Base-by-base conservation (phyloP, 2,888 invertebrate species). In the Automeris io region DNA sequence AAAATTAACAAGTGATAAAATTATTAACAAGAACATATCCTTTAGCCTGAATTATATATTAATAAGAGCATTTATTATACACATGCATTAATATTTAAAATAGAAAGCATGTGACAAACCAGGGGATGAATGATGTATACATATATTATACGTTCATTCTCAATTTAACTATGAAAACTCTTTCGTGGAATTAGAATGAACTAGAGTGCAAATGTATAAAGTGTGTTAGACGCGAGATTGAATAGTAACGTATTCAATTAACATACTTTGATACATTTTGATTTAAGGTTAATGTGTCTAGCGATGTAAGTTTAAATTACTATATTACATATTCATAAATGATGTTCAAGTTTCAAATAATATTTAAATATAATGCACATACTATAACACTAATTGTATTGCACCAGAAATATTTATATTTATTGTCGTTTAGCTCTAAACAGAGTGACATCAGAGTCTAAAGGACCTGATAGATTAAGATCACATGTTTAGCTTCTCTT, bases 11-110 rank as follows among this genome's bases (percentile, higher is more conserved):
- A 70, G 80, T 79, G 80, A 79, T 82, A 81, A 59, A 57, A 62
- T 55, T 68, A 73, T 71, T 82, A 82, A 63, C 65, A 66, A 79
- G 78, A 76, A 85, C 85, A 85, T 85, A 85, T 83, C 85, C 74
- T 61, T 60, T 80, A 76, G 80, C 72, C 79, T 82, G 75, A 77
- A 65, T 58, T 61, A 65, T 46, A 47, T 66, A 64, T 63, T 46
- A 59, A 49, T 67, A 60, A 68, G 59, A 55, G 49, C 59, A 44
- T 52, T 58, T 49, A 54, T 49, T 43, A 57, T 57, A 54, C 49
- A 53, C 32, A 31, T 42, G 40, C 40, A 41, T 37, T 18, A 13
- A 33, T 35, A 25, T 35, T 21, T 34, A 21, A 29, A 24, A 19
- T 13, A 26, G 13, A n/a, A 23, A 34, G 9, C 16, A 22, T 34